phyloP scores from a whole-genome alignment of 2,113 vertebrate species.

The Callaeas wilsoni region DNA sequence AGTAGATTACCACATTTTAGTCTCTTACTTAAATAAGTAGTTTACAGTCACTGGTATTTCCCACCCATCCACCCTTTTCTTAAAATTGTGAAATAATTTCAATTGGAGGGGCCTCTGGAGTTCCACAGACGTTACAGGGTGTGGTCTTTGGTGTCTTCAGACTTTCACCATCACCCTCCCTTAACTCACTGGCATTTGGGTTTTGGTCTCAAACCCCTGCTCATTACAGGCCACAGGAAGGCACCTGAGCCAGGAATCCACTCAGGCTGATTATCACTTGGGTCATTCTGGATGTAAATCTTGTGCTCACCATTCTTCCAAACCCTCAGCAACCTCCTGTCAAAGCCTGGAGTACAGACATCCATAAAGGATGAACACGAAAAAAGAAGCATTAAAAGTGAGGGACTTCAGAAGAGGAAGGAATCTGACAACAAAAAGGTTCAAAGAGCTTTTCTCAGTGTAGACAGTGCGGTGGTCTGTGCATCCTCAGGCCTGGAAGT shows the following conservation, averaged over 20 bases:
- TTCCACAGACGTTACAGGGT: not conserved
- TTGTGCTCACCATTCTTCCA: not conserved
- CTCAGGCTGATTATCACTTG: not conserved
- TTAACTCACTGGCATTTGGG: not conserved
- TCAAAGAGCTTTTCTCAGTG: not conserved
- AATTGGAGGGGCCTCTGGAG: not conserved
- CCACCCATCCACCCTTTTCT: not conserved
- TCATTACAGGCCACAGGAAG: not conserved
- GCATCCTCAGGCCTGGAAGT: not conserved
- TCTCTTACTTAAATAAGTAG: not conserved
- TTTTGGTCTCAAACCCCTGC: not conserved
- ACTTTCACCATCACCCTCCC: not conserved
- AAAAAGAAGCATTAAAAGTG: not conserved
- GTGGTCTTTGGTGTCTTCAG: not conserved
- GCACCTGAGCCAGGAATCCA: not conserved
- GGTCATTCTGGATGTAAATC: not conserved
- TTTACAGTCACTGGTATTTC: not conserved
- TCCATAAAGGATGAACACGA: not conserved
- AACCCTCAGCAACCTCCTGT: not conserved
- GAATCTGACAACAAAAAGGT: not conserved
- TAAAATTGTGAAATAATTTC: not conserved
- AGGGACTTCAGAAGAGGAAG: not conserved
- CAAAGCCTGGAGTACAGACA: not conserved
- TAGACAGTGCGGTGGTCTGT: not conserved
- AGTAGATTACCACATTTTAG: not conserved